Conservation (phyloP, 2,888 invertebrate species). For the Agelastica alni region DNA sequence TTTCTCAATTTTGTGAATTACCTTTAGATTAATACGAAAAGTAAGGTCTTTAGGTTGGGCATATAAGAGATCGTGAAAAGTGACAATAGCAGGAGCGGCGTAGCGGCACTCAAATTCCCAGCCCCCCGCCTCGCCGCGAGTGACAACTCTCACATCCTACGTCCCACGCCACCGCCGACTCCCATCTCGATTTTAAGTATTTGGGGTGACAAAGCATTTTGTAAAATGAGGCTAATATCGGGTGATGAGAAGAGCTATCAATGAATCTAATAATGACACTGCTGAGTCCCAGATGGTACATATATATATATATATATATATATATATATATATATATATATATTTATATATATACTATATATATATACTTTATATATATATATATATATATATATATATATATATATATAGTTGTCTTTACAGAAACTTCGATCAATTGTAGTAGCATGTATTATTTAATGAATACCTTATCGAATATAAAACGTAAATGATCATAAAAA, state of each 20-base stretch:
- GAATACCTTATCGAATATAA: too few species aligned
- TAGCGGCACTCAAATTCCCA: conserved; percentile 12
- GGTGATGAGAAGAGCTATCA: conserved; percentile 2
- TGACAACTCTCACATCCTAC: conserved; percentile 24
- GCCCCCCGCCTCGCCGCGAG: conserved; percentile 12
- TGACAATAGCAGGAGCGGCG: conserved; percentile 27
- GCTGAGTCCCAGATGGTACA: background rate
- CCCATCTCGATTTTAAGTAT: background rate
- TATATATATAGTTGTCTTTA: too few species aligned
- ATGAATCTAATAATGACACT: background rate
- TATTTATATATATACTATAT: background rate
- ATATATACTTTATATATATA: background rate
- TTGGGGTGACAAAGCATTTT: conserved; percentile 4
- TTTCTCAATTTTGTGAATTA: too few species aligned
- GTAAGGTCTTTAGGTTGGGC: too few species aligned
- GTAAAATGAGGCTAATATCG: background rate
- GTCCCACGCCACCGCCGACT: conserved; percentile 23
- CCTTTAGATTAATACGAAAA: too few species aligned
- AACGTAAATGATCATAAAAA: too few species aligned
- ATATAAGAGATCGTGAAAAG: background rate
- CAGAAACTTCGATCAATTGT: too few species aligned
- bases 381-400: too few species aligned
- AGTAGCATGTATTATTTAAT: too few species aligned
- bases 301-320: background rate
- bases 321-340: background rate